Evolutionary conservation across 2,113 vertebrate species (phyloP), one percentile per base, ranked within the genome.

Genomic region (Tyrannus savana): DNA sequence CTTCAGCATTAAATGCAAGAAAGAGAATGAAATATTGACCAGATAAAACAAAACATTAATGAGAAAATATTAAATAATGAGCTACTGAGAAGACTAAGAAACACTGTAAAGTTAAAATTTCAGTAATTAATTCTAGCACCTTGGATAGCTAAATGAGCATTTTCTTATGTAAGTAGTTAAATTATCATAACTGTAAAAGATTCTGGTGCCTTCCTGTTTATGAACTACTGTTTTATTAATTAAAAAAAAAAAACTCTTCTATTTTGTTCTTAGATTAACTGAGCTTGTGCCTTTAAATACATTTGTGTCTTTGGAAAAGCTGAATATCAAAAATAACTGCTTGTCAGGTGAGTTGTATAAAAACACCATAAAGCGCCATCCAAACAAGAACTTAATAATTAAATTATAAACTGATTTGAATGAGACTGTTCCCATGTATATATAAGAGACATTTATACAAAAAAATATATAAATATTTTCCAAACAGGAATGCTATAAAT

Each of bases 241-340:
- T 64, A 11, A 1, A 28, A 67, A 64, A 28, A 67, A 64, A 79
- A 33, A 24, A 4, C 5, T 5, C 64, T 27, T 85, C 25, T 97
- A 12, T 85, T 97, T 94, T 98, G 14, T 96, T 98, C 79, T 87
- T 88, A 99, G 99, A 72, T 97, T 99, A 76, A 98, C 98, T 60
- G 97, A 98, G 47, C 98, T 99, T 77, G 95, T 98, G 76, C 94
- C 97, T 74, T 98, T 99, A 95, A 97, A 97, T 93, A 98, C 98
- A 81, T 98, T 97, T 84, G 55, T 99, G 58, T 99, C 98, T 83
- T 98, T 99, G 95, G 97, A 97, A 95, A 98, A 98, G 55, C 92
- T 99, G 83, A 98, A 99, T 97, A 60, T 99, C 74, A 98, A 98
- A 85, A 98, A 98, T 95, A 99, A 99, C 97, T 99, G 98, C 94